These are phyloP conservation scores for Platysternon megacephalum DNA, from an alignment of 2,113 vertebrate genomes.

Conservation along the genomic window DNA sequence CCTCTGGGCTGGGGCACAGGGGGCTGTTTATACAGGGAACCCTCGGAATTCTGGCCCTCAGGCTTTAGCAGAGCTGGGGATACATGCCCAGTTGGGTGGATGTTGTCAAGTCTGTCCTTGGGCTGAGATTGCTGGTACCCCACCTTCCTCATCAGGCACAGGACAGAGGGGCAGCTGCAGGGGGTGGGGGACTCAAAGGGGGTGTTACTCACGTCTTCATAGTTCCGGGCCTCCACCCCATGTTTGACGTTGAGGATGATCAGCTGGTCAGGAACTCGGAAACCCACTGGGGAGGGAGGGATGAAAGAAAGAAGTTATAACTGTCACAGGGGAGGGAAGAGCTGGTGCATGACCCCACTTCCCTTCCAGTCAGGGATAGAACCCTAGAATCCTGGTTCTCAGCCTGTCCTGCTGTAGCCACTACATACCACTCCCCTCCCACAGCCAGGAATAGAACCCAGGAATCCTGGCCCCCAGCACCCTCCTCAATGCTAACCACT, in stretches of 20 bases:
- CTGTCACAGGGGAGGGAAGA: not conserved
- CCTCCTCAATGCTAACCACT: not conserved
- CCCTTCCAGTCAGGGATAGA: not conserved
- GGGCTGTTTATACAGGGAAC: not conserved
- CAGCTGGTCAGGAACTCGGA: constrained; percentile 37
- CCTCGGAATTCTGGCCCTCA: not conserved
- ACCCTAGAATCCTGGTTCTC: not conserved
- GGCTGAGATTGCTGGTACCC: not conserved
- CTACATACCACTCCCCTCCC: not conserved
- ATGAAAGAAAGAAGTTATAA: not conserved
- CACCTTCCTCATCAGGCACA: not conserved
- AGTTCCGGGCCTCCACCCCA: constrained; percentile 60
- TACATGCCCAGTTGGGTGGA: not conserved
- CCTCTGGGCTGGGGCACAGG: not conserved
- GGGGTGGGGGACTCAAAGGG: too few species aligned
- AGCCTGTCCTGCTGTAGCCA: not conserved
- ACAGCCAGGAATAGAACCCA: not conserved
- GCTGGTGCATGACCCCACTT: not conserved
- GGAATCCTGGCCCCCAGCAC: not conserved
- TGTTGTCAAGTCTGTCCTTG: not conserved
- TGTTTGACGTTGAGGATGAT: constrained; percentile 48
- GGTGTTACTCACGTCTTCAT: constrained; percentile 39
- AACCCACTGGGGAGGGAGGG: not conserved
- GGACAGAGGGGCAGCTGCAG: not conserved
- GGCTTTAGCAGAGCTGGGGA: not conserved